phyloP scores from a whole-genome alignment of 2,888 invertebrate genomes.

The Hipparchia semele region DNA sequence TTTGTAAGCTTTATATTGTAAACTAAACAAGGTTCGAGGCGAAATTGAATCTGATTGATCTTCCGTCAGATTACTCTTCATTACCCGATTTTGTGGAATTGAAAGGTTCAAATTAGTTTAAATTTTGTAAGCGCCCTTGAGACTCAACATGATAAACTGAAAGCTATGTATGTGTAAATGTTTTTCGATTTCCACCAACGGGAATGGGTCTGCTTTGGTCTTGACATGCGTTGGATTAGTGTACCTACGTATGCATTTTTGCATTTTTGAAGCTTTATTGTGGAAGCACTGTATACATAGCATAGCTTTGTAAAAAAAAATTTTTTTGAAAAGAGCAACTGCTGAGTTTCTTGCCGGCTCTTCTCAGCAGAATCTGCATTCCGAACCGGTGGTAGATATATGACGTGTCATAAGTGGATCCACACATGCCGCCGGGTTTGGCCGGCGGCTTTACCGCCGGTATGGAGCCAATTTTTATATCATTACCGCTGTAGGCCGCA shows the following conservation, averaged over 20 bases:
- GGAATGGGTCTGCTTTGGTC: too few species aligned
- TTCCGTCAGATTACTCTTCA: constrained; percentile 26
- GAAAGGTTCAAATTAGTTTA: not conserved
- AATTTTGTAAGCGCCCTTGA: not conserved
- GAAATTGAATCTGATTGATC: constrained; percentile 27
- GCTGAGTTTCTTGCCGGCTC: too few species aligned
- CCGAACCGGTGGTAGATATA: too few species aligned
- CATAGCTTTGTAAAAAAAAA: too few species aligned
- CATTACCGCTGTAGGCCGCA: not conserved
- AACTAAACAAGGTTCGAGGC: constrained; percentile 14
- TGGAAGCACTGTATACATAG: too few species aligned
- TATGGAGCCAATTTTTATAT: not conserved
- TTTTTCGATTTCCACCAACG: too few species aligned
- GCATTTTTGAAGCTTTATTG: too few species aligned
- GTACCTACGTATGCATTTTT: too few species aligned
- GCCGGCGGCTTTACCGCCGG: not conserved
- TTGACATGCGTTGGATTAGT: too few species aligned
- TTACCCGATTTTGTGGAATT: constrained; percentile 2
- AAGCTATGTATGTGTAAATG: not conserved
- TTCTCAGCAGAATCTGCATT: too few species aligned
- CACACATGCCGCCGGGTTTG: not conserved
- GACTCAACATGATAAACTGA: not conserved
- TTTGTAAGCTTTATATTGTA: not conserved
- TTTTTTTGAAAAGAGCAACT: too few species aligned
- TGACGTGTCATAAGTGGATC: too few species aligned